Evolutionary conservation across 2,113 vertebrate species (phyloP), one percentile per base, ranked within the genome.

Genomic region (Phycodurus eques): DNA sequence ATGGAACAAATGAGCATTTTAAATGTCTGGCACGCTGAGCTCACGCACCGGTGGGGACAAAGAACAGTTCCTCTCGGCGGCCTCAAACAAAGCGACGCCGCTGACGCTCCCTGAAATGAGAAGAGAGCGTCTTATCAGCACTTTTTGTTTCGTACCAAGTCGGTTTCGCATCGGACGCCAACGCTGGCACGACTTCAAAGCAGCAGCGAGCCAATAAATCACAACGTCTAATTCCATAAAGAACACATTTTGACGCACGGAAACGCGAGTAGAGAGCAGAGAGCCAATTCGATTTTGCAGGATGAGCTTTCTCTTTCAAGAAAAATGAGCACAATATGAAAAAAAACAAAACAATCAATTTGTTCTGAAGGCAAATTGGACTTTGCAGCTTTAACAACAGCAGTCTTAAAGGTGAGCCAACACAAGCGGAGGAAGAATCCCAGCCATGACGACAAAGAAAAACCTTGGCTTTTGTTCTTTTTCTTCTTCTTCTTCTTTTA

Each of bases 11-110:
- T 53, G 19, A 53, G 6, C 1, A 27, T 27, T 27, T 27, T 27
- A 27, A 27, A 27, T 27, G 1, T 27, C 27, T 27, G 27, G 27
- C 27, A 27, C 1, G 27, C 27, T 1, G 27, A 27, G 27, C 27
- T 39, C 35, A 39, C 35, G 35, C 35, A 94, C 93, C 73, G 91
- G 92, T 20, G 92, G 93, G 17, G 68, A 76, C 14, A 69, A 3
- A 1, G 92, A 89, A 78, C 93, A 94, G 85, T 94, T 93, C 78
- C 92, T 92, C 71, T 92, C 90, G 2, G 84, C 76, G 53, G n/a
- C 12, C 72, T 68, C 67, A 1, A 65, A 73, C 49, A 72, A 68
- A 60, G 22, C 46, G 56, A 60, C 77, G 70, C 57, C 62, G 27
- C 47, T 1, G 53, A 57, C 10, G 68, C 70, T 72, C 71, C 80